Base-by-base conservation (phyloP, 53 echinoderm and acorn worm species). In the Hippasteria phrygiana region DNA sequence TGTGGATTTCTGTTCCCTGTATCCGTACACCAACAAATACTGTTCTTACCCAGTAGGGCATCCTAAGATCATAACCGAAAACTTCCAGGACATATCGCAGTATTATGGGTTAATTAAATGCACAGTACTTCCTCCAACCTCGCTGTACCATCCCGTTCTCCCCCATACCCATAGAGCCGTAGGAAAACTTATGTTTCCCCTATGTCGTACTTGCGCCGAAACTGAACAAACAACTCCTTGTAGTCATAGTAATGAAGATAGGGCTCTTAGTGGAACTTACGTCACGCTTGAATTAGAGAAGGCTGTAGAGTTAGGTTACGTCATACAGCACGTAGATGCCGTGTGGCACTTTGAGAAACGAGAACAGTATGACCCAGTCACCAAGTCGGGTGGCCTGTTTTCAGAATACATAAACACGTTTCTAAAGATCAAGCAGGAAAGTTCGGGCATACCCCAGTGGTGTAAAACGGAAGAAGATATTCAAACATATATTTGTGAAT, bases 291-390 rank as follows among this genome's bases (percentile, higher is more conserved):
- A 95, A 54, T 37, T 93, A 5, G 32, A 88, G 35, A 95, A 93
- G 41, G 93, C 91, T 0, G 41, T 88, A 37, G 62, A 77, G 54
- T 83, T 45, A 72, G 94, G 95, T 0, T 93, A 93, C 31, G 55
- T 6, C 0, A 48, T 95, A 0, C 38, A 84, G 13, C 22, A 64
- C 7, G 73, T 90, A 4, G 90, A 95, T 8, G 51, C 70, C 5
- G 95, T 93, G 13, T 95, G 95, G 95, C 88, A 95, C 29, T 95
- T 93, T 75, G 66, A 90, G 22, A 26, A 48, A 10, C 22, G 26
- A 4, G 70, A 38, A 47, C 46, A 39, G 77, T 85, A 90, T 28
- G 77, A 90, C 77, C 69, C 67, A 4, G 38, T 27, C 64, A 85
- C 67, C 29, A 75, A 85, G 55, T 50, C 74, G 35, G 91, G 91